Evolutionary conservation across 2,888 invertebrate species (phyloP).

Genomic region (Ditula angustiorana): DNA sequence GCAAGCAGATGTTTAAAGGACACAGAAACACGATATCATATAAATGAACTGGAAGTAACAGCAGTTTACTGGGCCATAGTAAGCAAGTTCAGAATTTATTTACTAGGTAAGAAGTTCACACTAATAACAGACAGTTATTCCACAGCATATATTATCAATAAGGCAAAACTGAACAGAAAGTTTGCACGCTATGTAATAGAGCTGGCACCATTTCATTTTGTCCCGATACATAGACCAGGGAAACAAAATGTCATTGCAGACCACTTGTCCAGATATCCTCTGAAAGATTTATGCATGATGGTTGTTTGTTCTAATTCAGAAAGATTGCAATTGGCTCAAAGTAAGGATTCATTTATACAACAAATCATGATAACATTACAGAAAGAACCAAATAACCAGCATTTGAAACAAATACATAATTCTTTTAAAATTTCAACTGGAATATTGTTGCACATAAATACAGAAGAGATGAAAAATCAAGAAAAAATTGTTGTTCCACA

Average conservation of each 20-base stretch:
- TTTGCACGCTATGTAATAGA: constrained; percentile 36
- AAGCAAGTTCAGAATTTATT: constrained; percentile 38
- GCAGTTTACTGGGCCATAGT: constrained; percentile 39
- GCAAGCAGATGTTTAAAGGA: constrained; percentile 39
- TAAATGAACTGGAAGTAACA: constrained; percentile 40
- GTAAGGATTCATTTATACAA: constrained; percentile 14
- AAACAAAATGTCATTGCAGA: constrained; percentile 31
- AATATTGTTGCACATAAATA: constrained; percentile 11
- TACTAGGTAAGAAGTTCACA: constrained; percentile 36
- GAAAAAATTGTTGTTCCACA: background rate
- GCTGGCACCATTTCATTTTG: constrained; percentile 34
- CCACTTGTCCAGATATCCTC: constrained; percentile 29
- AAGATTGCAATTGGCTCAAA: constrained; percentile 20
- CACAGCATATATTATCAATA: constrained; percentile 37
- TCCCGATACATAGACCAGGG: constrained; percentile 35
- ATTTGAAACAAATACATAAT: constrained; percentile 22
- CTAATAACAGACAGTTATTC: constrained; percentile 26
- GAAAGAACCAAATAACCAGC: constrained; percentile 17
- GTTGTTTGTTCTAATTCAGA: constrained; percentile 12
- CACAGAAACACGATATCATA: constrained; percentile 41
- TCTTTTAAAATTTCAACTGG: constrained; percentile 13
- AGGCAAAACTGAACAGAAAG: constrained; percentile 35
- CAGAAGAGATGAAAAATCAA: constrained; percentile 1
- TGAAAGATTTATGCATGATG: constrained; percentile 20
- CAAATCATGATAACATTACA: constrained; percentile 10